Base-by-base conservation (phyloP, 2,888 invertebrate species). In the Rhagium mordax region DNA sequence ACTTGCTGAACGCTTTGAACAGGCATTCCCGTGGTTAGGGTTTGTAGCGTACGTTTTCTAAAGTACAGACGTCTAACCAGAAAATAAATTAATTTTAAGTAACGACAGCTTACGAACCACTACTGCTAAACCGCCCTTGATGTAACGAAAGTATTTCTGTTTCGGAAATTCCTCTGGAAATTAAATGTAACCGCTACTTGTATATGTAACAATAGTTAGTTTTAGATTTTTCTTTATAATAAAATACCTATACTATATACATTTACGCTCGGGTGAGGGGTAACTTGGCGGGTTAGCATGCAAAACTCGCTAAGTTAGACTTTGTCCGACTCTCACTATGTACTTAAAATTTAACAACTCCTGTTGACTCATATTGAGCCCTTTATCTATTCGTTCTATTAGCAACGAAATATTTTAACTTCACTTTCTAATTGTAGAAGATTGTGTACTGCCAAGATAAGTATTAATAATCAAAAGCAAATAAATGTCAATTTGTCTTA, bases 301-400 rank as follows among this genome's bases (percentile, higher is more conserved):
- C n/a, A n/a, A n/a, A n/a, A n/a, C n/a, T n/a, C 41, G n/a, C 41
- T n/a, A n/a, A 15, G 41, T 4, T 10, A 41, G n/a, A 13, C 41
- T 3, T 1, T 13, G n/a, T 41, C 41, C n/a, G 41, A 41, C 41
- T 13, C 41, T 41, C n/a, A n/a, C 60, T 18, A n/a, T 62, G 62
- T 72, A 61, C 48, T 73, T 66, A 65, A 66, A 60, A 72, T 72
- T 72, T 72, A 62, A 72, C 48, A 13, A 62, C 57, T 64, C 47
- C 4, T 33, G 66, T 73, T 73, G 70, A 51, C 73, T 73, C 73
- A 73, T 60, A 73, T 73, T 73, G 73, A 73, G 73, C 33, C 70
- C 33, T 49, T 57, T 59, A 47, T 18, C 13, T 29, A 13, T n/a
- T 16, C 16, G 4, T 65, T 51, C 41, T 53, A 59, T 51, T 68